Base-by-base conservation (phyloP, 2,888 invertebrate species). In the Argyra leucocephala region DNA sequence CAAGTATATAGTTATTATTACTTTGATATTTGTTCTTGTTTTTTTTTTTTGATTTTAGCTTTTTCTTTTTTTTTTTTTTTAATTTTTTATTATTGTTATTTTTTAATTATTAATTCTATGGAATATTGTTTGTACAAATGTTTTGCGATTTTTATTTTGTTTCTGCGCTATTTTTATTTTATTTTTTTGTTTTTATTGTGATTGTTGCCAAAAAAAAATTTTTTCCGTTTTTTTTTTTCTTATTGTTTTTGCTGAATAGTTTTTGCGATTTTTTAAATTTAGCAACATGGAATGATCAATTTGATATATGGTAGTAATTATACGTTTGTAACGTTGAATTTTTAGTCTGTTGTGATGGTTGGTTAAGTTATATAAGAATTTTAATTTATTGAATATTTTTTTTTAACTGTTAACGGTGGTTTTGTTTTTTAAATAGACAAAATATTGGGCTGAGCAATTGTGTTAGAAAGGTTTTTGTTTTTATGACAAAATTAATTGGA, bases 41-140 rank as follows among this genome's bases (percentile, higher is more conserved):
- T 15, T 37, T 15, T 48, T 31, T 15, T 48, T 48, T 48, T 48
- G 12, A 48, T 48, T 31, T 4, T 26, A 6, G 26, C 9, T 26
- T 48, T 48, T 31, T 31, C 37, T 37, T 37, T 12, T 37, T 9
- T 5, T 37, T 9, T 37, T 37, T n/a, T 48, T 48, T 48, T 48
- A 18, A 18, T 48, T 48, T 48, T 48, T 48, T 18, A 48, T 48
- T 48, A 48, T n/a, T 48, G 12, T 48, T 48, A 18, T 48, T 48
- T 48, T 48, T 48, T 48, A 48, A 48, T 48, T 48, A 48, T 48
- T 48, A 48, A 48, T 48, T 48, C 48, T 48, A 18, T 48, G 48
- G 48, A 48, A 48, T 48, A 48, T 48, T 48, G 48, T 48, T 48
- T 48, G 48, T 18, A 48, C 48, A 48, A 48, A 48, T 48, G 48